These are phyloP conservation scores for Alexandromys fortis DNA, from an alignment of 2,113 vertebrate genomes.

Conservation along the genomic window DNA sequence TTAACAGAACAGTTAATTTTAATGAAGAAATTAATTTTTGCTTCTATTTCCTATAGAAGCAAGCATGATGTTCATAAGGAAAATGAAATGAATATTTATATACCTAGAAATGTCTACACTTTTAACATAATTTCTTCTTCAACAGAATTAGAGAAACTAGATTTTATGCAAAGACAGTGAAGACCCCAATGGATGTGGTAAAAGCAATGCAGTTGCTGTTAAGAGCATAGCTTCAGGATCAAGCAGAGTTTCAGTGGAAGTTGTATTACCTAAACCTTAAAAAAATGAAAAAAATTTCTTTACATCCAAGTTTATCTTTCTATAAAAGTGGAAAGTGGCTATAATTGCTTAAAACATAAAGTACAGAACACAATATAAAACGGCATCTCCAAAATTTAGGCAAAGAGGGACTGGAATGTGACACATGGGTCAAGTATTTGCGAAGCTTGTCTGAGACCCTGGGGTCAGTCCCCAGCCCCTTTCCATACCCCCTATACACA, in stretches of 20 bases:
- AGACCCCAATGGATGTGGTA: not conserved
- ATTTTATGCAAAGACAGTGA: not conserved
- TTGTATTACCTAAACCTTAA: not conserved
- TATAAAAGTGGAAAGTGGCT: not conserved
- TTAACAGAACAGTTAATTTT: not conserved
- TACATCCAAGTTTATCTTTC: not conserved
- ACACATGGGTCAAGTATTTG: not conserved
- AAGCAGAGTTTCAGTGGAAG: not conserved
- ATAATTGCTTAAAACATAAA: not conserved
- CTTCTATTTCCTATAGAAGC: not conserved
- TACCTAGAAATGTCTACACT: not conserved
- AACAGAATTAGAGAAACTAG: not conserved
- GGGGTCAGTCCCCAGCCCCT: no score
- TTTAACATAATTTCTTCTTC: constrained; percentile 12
- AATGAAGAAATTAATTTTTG: not conserved
- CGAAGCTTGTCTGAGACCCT: not conserved
- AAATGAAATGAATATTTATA: constrained; percentile 42
- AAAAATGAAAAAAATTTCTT: not conserved
- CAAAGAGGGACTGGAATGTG: not conserved
- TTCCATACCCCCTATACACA: not conserved
- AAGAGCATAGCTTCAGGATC: not conserved
- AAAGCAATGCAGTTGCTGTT: not conserved
- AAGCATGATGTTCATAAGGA: not conserved
- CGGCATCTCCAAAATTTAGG: not conserved
- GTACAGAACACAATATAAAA: not conserved